These are phyloP conservation scores for Osmerus eperlanus DNA, from an alignment of 2,113 vertebrate species.

Conservation along the genomic window DNA sequence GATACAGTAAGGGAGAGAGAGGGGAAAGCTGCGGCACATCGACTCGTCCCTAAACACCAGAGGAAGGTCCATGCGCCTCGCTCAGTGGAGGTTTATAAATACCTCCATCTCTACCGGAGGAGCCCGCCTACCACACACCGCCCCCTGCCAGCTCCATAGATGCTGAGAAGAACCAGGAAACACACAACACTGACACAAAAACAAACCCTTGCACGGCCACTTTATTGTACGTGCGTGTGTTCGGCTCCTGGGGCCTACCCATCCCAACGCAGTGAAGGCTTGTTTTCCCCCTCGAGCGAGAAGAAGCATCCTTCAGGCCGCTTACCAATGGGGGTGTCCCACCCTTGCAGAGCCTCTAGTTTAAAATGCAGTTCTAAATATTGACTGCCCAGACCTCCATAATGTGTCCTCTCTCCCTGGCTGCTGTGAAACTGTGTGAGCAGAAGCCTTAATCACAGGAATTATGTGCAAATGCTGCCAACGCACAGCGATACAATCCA, in stretches of 20 bases:
- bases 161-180: too few species aligned
- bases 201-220: too few species aligned
- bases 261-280: neutral
- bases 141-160: neutral
- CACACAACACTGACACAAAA: too few species aligned
- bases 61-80: conserved; percentile 1
- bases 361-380: neutral
- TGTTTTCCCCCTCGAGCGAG: neutral
- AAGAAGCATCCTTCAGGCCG: too few species aligned
- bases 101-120: neutral
- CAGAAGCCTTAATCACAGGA: neutral
- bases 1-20: neutral
- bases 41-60: neutral
- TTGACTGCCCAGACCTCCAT: neutral
- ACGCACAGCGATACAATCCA: neutral
- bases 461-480: neutral
- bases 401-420: neutral
- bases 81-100: conserved; percentile 15
- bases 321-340: neutral
- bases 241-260: too few species aligned
- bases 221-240: too few species aligned
- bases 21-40: neutral
- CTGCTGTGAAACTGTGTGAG: neutral
- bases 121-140: too few species aligned
- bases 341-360: neutral